phyloP scores from a whole-genome alignment of 2,888 invertebrate species.

The Abscondita cerata region DNA sequence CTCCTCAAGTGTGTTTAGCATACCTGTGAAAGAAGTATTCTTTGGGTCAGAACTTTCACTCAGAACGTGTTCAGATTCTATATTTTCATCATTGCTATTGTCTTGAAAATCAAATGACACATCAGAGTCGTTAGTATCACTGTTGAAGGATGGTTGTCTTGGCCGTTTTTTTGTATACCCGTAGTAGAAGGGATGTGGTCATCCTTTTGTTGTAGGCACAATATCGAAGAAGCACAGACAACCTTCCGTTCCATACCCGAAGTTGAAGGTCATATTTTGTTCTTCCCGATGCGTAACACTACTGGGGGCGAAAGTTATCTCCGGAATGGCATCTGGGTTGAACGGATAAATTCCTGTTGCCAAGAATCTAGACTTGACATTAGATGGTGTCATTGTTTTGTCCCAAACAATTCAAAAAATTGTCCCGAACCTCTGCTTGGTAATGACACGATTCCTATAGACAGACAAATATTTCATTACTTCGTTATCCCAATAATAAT shows the following conservation, averaged over 20 bases:
- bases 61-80: background rate
- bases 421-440: constrained; percentile 42
- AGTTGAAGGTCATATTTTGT: background rate
- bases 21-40: background rate
- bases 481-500: constrained; percentile 50
- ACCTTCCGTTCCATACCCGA: too few species aligned
- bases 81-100: background rate
- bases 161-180: background rate
- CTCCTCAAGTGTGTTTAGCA: background rate
- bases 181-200: background rate
- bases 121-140: background rate
- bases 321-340: constrained; percentile 41
- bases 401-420: constrained; percentile 41
- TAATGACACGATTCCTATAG: constrained; percentile 32
- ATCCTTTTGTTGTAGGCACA: background rate
- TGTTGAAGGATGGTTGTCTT: background rate
- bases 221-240: too few species aligned
- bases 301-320: too few species aligned
- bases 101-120: background rate
- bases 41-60: background rate
- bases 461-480: constrained; percentile 45
- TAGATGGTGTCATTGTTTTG: constrained; percentile 20
- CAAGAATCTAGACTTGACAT: constrained; percentile 39
- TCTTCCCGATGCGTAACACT: background rate
- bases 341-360: constrained; percentile 40